Evolutionary conservation across 2,797 vertebrate species (phyloP).

Genomic region (Ispidina lecontei): DNA sequence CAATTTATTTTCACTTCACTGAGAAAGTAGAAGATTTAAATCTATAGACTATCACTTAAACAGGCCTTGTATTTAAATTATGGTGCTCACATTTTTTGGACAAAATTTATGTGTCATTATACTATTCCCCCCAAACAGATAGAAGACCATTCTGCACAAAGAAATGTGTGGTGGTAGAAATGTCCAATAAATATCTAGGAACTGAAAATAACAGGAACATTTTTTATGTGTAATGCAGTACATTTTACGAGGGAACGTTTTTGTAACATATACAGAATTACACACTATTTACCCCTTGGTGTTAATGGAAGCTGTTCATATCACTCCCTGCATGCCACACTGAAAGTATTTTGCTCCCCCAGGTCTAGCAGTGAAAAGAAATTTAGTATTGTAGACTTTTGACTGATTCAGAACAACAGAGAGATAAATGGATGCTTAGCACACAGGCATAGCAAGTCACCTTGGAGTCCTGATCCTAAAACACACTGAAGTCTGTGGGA

Average conservation of each 20-base stretch:
- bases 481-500: not conserved
- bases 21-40: conserved; percentile 36
- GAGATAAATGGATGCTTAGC: conserved; percentile 35
- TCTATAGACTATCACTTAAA: conserved; percentile 9
- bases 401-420: not conserved
- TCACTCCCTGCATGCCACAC: not conserved
- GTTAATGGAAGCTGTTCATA: conserved; percentile 39
- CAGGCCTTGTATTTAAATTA: conserved; percentile 30
- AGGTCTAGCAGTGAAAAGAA: conserved; percentile 27
- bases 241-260: conserved; percentile 52
- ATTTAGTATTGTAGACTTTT: not conserved
- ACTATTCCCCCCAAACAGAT: not conserved
- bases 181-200: conserved; percentile 44
- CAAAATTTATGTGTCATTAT: conserved; percentile 52
- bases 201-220: conserved; percentile 13
- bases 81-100: conserved; percentile 26
- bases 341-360: not conserved
- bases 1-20: not conserved
- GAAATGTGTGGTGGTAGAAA: conserved; percentile 30
- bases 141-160: conserved; percentile 22
- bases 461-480: not conserved
- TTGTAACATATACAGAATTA: conserved; percentile 24
- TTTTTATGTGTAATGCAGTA: conserved; percentile 38
- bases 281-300: not conserved
- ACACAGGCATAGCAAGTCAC: not conserved